Conservation (phyloP, 2,888 invertebrate species). For the Copidosoma aretas region DNA sequence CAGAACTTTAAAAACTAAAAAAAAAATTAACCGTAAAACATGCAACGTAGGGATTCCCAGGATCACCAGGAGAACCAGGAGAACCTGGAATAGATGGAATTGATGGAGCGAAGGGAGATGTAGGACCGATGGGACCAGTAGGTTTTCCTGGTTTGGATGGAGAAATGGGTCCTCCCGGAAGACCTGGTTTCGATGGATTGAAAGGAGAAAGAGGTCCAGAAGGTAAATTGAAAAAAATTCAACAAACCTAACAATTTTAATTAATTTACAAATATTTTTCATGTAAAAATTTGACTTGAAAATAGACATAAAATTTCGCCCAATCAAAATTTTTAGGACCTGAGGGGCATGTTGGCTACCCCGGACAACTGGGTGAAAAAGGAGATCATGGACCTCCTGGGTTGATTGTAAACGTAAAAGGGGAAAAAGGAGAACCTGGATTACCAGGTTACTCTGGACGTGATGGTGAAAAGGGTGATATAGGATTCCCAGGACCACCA, state of each 20-base stretch:
- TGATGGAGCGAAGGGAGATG: conserved; percentile 70
- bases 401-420: conserved; percentile 62
- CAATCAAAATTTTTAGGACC: conserved; percentile 46
- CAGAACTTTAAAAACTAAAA: conserved; percentile 1
- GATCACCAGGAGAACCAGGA: conserved; percentile 68
- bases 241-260: no score
- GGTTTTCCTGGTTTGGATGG: conserved; percentile 78
- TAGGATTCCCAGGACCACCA: conserved; percentile 62
- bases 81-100: conserved; percentile 69
- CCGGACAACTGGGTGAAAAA: conserved; percentile 68
- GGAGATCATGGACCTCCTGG: conserved; percentile 68
- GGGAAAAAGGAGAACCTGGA: conserved; percentile 65
- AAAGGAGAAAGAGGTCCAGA: conserved; percentile 66
- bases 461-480: conserved; percentile 65
- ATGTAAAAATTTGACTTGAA: neutral
- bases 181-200: conserved; percentile 65
- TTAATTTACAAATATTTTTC: neutral
- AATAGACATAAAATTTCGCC: neutral
- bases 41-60: conserved; percentile 64
- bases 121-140: conserved; percentile 68
- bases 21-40: neutral
- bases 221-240: conserved; percentile 50
- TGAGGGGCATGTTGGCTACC: conserved; percentile 64
- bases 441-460: conserved; percentile 66
- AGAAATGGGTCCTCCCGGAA: conserved; percentile 71